These are phyloP conservation scores for Halichondria panicea DNA, from an alignment of 37 sponge, comb jelly and placozoan genomes.

Conservation along the genomic window DNA sequence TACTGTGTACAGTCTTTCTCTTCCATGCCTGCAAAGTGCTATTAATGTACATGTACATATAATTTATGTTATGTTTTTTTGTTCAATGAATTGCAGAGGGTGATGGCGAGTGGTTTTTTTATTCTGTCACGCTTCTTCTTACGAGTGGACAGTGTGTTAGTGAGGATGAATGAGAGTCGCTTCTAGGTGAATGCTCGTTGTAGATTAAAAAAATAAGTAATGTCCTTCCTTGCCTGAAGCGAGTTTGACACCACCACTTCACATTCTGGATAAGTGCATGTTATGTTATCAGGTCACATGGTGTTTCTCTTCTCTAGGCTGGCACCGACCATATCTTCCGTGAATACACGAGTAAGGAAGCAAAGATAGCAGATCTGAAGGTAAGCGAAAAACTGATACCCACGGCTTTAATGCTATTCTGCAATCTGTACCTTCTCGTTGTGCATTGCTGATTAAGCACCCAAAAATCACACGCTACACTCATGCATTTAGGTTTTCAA, in stretches of 20 bases:
- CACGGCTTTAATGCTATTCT: not conserved
- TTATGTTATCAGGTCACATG: not conserved
- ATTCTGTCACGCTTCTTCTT: conserved; percentile 84
- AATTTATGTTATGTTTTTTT: not conserved
- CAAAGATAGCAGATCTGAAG: conserved; percentile 28
- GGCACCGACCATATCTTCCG: conserved; percentile 74
- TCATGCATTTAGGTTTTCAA: too few species aligned
- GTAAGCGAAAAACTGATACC: conserved; percentile 9
- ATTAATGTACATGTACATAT: not conserved
- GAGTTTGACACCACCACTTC: too few species aligned
- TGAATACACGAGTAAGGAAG: conserved; percentile 73
- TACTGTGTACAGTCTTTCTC: not conserved
- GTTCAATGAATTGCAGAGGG: conserved; percentile 34
- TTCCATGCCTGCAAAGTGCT: not conserved
- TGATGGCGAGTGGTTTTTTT: conserved; percentile 93
- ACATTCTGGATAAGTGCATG: not conserved
- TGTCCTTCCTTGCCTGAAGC: too few species aligned
- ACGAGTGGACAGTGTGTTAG: conserved; percentile 89
- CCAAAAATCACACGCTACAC: too few species aligned
- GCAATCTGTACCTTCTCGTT: not conserved
- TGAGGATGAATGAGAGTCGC: conserved; percentile 85
- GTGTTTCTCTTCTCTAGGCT: conserved; percentile 28
- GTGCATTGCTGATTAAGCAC: too few species aligned
- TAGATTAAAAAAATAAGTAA: too few species aligned
- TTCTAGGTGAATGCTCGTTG: conserved; percentile 54